phyloP scores from a whole-genome alignment of 1,140 invertebrate genomes.

The Oreohelix idahoensis region DNA sequence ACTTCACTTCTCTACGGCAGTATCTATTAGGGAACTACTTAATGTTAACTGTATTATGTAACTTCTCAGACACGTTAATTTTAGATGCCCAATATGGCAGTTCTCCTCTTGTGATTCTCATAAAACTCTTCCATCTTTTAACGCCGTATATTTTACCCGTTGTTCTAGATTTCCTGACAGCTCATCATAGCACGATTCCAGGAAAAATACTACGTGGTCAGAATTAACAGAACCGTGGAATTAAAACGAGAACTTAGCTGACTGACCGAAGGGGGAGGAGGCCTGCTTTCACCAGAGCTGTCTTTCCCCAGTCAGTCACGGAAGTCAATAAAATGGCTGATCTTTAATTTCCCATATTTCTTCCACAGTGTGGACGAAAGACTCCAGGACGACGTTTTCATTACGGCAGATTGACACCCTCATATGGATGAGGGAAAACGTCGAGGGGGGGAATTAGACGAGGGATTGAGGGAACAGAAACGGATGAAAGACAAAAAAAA shows the following conservation, averaged over 20 bases:
- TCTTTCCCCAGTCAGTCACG: neutral
- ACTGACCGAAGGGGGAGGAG: neutral
- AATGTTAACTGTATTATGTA: too few species aligned
- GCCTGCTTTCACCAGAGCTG: neutral
- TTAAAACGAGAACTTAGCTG: neutral
- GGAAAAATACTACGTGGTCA: neutral
- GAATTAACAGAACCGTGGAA: neutral
- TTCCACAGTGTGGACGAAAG: neutral
- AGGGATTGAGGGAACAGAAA: neutral
- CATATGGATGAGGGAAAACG: neutral
- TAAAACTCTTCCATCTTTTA: too few species aligned
- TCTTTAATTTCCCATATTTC: slow-evolving; percentile 29
- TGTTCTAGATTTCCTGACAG: neutral
- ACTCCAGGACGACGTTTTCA: neutral
- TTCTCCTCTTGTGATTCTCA: too few species aligned
- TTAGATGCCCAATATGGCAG: too few species aligned
- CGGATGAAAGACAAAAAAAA: slow-evolving; percentile 8
- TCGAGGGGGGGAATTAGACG: neutral
- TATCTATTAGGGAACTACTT: too few species aligned
- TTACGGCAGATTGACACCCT: neutral
- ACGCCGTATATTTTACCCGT: too few species aligned
- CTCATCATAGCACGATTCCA: neutral
- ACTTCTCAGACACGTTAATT: too few species aligned
- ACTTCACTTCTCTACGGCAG: too few species aligned
- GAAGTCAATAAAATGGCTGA: slow-evolving; percentile 20